Conservation (phyloP, 1,140 invertebrate genomes). For the Rhagoletis zephyria region DNA sequence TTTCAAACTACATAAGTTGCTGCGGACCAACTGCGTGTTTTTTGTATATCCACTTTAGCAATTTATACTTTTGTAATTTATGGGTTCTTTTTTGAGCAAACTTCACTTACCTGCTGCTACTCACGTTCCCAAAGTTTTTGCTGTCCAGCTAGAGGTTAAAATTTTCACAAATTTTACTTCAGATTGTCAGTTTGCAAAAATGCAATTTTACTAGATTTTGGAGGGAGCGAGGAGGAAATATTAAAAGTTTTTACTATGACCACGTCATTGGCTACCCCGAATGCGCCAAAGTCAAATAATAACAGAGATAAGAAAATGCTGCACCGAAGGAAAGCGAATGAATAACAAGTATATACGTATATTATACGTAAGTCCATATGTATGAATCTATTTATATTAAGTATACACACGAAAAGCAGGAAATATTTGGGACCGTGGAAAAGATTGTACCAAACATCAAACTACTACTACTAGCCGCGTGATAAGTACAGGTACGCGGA, state of each 20-base stretch:
- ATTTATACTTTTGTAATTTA: background rate
- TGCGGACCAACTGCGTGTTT: background rate
- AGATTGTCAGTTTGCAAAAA: background rate
- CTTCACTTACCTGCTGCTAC: background rate
- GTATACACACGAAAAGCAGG: conserved; percentile 4
- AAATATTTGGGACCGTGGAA: conserved; percentile 31
- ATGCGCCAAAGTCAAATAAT: conserved; percentile 1
- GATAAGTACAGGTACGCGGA: conserved; percentile 19
- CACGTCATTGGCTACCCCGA: background rate
- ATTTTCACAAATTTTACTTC: conserved; percentile 6
- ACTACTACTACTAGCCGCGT: background rate
- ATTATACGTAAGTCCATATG: background rate
- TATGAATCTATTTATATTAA: background rate
- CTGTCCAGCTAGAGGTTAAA: background rate
- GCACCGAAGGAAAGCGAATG: too few species aligned
- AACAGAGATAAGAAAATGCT: background rate
- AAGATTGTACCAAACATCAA: conserved; percentile 22
- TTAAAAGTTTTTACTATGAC: background rate
- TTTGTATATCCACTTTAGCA: background rate
- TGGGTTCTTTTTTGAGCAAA: background rate
- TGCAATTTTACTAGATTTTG: conserved; percentile 2
- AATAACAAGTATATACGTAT: background rate
- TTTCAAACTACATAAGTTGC: background rate
- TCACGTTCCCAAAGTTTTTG: background rate
- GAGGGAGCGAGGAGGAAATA: background rate